Evolutionary conservation across 1,140 invertebrate species (phyloP), one percentile per base, ranked within the genome.

Genomic region (Parapsyche elsis): DNA sequence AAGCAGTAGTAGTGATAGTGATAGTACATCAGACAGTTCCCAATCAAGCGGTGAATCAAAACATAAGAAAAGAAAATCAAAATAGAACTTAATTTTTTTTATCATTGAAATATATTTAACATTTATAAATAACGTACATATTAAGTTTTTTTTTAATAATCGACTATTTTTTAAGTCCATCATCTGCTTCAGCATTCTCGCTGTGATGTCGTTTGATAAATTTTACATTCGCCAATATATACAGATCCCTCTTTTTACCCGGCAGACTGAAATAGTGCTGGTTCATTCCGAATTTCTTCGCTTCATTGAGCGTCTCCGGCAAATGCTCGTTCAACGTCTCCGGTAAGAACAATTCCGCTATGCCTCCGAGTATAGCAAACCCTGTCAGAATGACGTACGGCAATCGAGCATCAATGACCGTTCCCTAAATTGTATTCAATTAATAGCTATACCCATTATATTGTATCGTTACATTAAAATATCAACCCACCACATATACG

Each of bases 251-350:
- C 45, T 82, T 78, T 49, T 83, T 84, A 19, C 88, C 88, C 0
- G 90, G 91, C 26, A 91, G 84, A 61, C 88, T 88, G 86, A 89
- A 91, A 81, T 91, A 90, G 21, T 84, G 84, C 80, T 93, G 91
- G 83, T 91, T 88, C 77, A 88, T 90, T 21, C 93, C 92, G 84
- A 94, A 94, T 21, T 91, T 86, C 83, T 92, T 90, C 0, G 92
- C 94, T 83, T 95, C 93, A 74, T 92, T 88, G 19, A 95, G 85
- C 4, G 93, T 93, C 82, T 94, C 92, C 16, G 94, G 94, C 30
- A 94, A 87, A 80, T 92, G 91, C 70, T 92, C 89, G 79, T 93
- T 91, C 21, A 93, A 86, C 0, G 94, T 94, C 87, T 95, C 94
- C 0, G 94, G 93, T 23, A 95, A 86, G 75, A 93, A 91, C 1